These are phyloP conservation scores for Blastomussa wellsi DNA, from an alignment of 92 coral and sea anemone genomes.

Conservation along the genomic window DNA sequence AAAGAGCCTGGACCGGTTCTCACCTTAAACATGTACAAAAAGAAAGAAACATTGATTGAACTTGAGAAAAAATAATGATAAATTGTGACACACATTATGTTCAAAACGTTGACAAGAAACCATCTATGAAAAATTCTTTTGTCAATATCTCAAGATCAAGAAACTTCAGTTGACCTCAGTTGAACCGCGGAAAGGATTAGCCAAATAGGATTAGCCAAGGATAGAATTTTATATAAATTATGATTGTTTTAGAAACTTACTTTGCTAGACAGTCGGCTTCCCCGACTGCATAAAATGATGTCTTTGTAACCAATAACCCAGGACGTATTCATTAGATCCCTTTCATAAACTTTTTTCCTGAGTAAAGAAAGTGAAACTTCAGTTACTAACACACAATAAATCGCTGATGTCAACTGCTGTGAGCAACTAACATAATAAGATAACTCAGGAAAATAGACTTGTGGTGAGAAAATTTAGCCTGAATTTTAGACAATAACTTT, in stretches of 20 bases:
- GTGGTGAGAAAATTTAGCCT: too few relatives aligned
- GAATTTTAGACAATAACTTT: neutral
- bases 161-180: too few relatives aligned
- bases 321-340: conserved; percentile 55
- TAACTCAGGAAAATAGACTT: neutral
- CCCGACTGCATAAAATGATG: conserved; percentile 47
- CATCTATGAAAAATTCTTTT: too few relatives aligned
- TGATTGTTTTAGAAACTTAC: conserved; percentile 43
- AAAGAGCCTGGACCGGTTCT: conserved; percentile 26
- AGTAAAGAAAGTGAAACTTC: neutral
- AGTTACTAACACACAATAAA: neutral
- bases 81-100: too few relatives aligned
- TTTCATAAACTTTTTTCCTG: conserved; percentile 72
- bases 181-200: too few relatives aligned
- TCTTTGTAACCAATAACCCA: conserved; percentile 74
- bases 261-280: conserved; percentile 60
- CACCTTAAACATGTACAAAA: conserved; percentile 29
- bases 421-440: neutral
- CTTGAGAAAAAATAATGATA: too few relatives aligned
- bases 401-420: neutral
- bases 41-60: neutral
- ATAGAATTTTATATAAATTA: too few relatives aligned
- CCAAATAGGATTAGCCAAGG: too few relatives aligned
- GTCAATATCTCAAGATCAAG: too few relatives aligned
- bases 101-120: too few relatives aligned